A percentile compares a stretch with the other conserved stretches of the same genome.
Evolutionary conservation across 2,888 invertebrate species (phyloP).

Genomic region (Synergus umbraculus): DNA sequence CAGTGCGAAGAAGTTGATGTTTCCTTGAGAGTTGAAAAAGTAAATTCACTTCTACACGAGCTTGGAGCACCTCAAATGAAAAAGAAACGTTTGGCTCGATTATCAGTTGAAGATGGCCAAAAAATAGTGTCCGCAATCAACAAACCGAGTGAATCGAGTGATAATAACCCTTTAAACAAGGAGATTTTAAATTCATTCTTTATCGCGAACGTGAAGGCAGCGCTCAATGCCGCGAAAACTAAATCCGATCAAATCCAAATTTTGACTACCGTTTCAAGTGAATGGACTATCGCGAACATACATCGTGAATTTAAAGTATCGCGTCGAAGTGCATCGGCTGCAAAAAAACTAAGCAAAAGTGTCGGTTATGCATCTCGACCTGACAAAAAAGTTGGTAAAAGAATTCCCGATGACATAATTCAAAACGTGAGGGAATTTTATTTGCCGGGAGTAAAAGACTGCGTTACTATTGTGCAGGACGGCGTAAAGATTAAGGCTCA

Average conservation of each 20-base stretch:
- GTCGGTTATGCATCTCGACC: slow-evolving; percentile 30
- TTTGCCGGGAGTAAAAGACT: slow-evolving; percentile 43
- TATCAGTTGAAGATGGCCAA: background rate
- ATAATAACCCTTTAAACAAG: no score
- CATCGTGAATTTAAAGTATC: slow-evolving; percentile 24
- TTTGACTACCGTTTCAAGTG: slow-evolving; percentile 36
- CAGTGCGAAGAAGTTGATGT: background rate
- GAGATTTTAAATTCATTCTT: no score
- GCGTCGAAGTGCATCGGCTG: slow-evolving; percentile 35
- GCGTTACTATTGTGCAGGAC: slow-evolving; percentile 24
- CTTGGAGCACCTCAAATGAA: background rate
- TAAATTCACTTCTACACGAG: slow-evolving; percentile 12
- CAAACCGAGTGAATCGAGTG: background rate
- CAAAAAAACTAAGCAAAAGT: slow-evolving; percentile 33
- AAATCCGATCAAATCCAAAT: slow-evolving; percentile 39
- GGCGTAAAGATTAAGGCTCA: slow-evolving; percentile 22
- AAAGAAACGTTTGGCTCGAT: background rate
- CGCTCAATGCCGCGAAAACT: no score
- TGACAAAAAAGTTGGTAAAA: slow-evolving; percentile 40
- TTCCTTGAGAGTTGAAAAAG: background rate
- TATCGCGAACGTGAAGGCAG: no score
- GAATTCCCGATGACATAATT: slow-evolving; percentile 9
- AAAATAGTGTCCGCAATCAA: background rate
- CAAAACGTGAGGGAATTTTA: background rate
- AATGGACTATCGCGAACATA: slow-evolving; percentile 42